phyloP scores from a whole-genome alignment of 2,113 vertebrate genomes.

The Paramormyrops kingsleyae region DNA sequence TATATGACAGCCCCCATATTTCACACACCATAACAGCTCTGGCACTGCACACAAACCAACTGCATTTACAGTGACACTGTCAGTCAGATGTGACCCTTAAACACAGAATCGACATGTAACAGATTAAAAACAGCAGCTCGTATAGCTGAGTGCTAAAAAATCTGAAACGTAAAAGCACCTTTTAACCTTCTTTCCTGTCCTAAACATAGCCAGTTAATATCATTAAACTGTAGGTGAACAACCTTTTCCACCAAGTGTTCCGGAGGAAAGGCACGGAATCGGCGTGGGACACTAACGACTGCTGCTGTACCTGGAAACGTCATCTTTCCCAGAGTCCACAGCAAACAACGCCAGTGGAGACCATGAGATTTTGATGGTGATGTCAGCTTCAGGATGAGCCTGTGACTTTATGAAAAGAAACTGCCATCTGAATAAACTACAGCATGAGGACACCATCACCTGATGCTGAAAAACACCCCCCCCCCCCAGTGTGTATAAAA shows the following conservation, averaged over 20 bases:
- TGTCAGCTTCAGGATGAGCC: background rate
- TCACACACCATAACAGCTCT: background rate
- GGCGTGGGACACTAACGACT: background rate
- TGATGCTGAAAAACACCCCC: background rate
- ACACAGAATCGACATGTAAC: background rate
- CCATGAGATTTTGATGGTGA: background rate
- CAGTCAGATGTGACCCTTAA: background rate
- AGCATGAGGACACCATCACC: background rate
- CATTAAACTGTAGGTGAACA: background rate
- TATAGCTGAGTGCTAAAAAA: background rate
- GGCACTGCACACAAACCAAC: background rate
- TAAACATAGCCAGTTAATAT: background rate
- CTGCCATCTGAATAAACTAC: background rate
- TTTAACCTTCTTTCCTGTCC: background rate
- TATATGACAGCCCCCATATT: background rate
- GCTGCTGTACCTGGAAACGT: background rate
- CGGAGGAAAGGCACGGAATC: background rate
- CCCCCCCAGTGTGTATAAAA: background rate
- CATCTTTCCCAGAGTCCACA: background rate
- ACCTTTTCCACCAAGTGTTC: background rate
- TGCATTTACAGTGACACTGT: background rate
- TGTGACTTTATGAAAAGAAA: background rate
- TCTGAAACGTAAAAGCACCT: background rate
- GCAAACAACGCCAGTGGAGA: background rate
- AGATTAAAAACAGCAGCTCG: background rate